Conservation (phyloP, 2,113 vertebrate species). For the Osmerus mordax region DNA sequence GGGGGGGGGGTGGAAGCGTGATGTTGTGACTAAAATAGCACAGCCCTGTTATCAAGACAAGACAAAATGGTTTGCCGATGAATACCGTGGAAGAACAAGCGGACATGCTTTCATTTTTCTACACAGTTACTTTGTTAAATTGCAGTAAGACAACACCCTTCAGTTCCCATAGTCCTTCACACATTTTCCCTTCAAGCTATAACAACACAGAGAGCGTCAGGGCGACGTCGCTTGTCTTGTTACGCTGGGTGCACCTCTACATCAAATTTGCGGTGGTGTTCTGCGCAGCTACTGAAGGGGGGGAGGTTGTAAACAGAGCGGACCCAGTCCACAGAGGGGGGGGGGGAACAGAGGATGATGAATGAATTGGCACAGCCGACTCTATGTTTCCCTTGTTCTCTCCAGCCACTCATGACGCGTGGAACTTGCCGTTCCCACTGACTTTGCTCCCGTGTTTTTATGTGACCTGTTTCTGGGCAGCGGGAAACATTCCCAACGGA, state of each 20-base stretch:
- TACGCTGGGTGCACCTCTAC: not conserved
- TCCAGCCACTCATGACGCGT: slow-evolving; percentile 66
- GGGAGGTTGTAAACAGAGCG: slow-evolving; percentile 47
- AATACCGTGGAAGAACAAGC: too few species aligned
- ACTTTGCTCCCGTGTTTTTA: slow-evolving; percentile 56
- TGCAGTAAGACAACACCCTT: not conserved
- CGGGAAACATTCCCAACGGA: slow-evolving; percentile 48
- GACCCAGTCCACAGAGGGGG: slow-evolving; percentile 20
- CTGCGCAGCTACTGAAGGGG: slow-evolving; percentile 29
- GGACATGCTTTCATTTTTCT: too few species aligned
- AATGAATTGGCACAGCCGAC: slow-evolving; percentile 66
- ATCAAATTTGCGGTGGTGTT: slow-evolving; percentile 36
- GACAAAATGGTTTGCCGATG: too few species aligned
- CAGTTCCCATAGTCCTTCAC: not conserved
- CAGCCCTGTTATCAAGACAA: too few species aligned
- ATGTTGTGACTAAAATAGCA: slow-evolving; percentile 48
- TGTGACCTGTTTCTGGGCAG: slow-evolving; percentile 35
- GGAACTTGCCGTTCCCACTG: slow-evolving; percentile 53
- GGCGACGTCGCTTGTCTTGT: not conserved
- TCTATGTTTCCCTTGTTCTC: slow-evolving; percentile 64
- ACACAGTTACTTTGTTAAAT: too few species aligned
- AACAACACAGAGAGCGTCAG: not conserved
- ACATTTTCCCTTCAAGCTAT: not conserved
- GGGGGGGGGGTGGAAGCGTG: slow-evolving; percentile 43
- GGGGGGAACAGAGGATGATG: slow-evolving; percentile 61